phyloP scores from a whole-genome alignment of 1,140 invertebrate species.

The Procambarus clarkii region DNA sequence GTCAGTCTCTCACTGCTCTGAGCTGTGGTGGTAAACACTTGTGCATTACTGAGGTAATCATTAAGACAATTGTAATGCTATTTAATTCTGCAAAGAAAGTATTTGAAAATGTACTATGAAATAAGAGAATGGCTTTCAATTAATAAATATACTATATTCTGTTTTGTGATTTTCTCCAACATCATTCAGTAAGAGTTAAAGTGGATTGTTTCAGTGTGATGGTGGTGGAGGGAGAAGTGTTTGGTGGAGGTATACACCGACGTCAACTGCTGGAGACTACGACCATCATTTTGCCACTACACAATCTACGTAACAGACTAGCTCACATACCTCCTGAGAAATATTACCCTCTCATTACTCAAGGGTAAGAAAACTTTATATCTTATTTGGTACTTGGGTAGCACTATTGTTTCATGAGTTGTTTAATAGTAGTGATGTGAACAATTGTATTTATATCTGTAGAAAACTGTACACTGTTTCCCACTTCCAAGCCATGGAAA shows the following conservation, averaged over 20 bases:
- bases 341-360: conserved; percentile 86
- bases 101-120: too few species aligned
- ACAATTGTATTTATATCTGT: neutral
- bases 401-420: neutral
- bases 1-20: too few species aligned
- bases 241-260: conserved; percentile 86
- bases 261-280: conserved; percentile 88
- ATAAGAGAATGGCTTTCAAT: too few species aligned
- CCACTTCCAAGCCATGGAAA: too few species aligned
- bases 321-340: conserved; percentile 85
- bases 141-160: too few species aligned
- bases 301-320: conserved; percentile 86
- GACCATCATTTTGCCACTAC: conserved; percentile 87
- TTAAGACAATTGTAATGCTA: too few species aligned
- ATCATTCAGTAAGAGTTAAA: neutral
- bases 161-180: neutral
- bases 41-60: too few species aligned
- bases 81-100: too few species aligned
- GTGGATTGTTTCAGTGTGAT: conserved; percentile 81
- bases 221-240: conserved; percentile 86
- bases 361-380: conserved; percentile 77
- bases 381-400: too few species aligned
- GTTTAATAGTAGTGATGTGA: neutral
- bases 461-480: neutral
- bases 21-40: too few species aligned